Base-by-base conservation (phyloP, 1,140 invertebrate species). In the Brachystomella parvula region DNA sequence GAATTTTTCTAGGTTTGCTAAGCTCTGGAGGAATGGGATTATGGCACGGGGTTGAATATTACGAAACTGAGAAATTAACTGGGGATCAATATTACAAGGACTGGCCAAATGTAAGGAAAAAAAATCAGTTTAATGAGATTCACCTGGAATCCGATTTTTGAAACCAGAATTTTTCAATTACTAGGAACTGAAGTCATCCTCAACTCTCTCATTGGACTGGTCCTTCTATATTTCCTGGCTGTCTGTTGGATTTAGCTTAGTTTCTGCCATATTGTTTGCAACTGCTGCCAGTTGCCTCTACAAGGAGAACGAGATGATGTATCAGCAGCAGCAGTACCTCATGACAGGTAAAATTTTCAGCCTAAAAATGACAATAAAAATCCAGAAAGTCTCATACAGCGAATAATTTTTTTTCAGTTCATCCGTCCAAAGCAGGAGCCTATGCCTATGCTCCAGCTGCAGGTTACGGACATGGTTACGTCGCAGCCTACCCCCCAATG, bases 21-120 rank as follows among this genome's bases (percentile, higher is more conserved):
- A 87, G 89, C 67, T 92, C 92, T 31, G 92, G 91, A 53, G 90
- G 86, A 33, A 95, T 95, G 92, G 93, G 91, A 59, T 81, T 95
- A 31, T 96, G 92, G 92, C 92, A 95, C 77, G 92, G 90, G 32
- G 92, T 94, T 26, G 92, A 95, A 78, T 95, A 94, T 78, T 95
- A 92, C 75, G 92, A 96, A 78, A 92, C 91, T 77, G 90, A 94
- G 78, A 93, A 92, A 78, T 85, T 93, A 31, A 89, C 92, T 60
- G 91, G 89, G 39, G 88, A 92, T 75, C 91, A 86, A 76, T 94
- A 90, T 76, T 78, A 77, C 64, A 90, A 93, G 78, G 87, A 90
- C 75, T 96, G 93, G 92, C 90, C 85, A 77, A 87, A 86, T 78
- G 91, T 95, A 85, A 87, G 84, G 84, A 63, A 39, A 30, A 9